Percentiles rank a stretch among this genome's conserved stretches.
These are phyloP conservation scores for Lepus oiostolus DNA, from an alignment of 2,797 vertebrate genomes.

Conservation along the genomic window DNA sequence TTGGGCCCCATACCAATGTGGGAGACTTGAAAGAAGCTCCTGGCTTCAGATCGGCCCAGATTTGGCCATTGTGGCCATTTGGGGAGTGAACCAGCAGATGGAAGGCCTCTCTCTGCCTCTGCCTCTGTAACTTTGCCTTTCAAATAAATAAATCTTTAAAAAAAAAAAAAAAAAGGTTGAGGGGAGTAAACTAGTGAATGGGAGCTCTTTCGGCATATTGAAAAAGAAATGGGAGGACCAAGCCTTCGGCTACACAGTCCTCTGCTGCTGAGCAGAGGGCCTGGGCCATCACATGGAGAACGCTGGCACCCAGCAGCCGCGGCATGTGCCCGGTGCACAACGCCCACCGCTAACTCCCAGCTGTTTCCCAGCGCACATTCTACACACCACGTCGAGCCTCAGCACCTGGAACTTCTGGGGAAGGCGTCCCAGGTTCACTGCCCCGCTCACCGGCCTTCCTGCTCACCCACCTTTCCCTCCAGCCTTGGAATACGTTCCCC, in stretches of 20 bases:
- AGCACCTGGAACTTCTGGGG: not conserved
- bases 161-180: no score
- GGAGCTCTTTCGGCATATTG: no score
- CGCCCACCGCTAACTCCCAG: fast-evolving
- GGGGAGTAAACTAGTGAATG: no score
- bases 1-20: no score
- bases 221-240: not conserved
- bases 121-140: no score
- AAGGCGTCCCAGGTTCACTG: not conserved
- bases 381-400: not conserved
- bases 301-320: not conserved
- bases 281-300: not conserved
- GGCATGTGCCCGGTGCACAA: not conserved
- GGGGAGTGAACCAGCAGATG: no score
- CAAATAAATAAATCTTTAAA: no score
- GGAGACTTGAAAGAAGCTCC: no score
- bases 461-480: not conserved
- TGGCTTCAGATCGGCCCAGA: no score
- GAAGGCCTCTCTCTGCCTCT: no score
- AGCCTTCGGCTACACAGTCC: no score
- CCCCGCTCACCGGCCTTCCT: not conserved
- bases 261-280: not conserved
- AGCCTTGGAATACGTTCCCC: not conserved
- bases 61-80: no score
- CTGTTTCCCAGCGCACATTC: not conserved